A percentile compares a stretch with the other conserved stretches of the same genome.
Conservation (phyloP, 2,888 invertebrate species). For the Suillia variegata region DNA sequence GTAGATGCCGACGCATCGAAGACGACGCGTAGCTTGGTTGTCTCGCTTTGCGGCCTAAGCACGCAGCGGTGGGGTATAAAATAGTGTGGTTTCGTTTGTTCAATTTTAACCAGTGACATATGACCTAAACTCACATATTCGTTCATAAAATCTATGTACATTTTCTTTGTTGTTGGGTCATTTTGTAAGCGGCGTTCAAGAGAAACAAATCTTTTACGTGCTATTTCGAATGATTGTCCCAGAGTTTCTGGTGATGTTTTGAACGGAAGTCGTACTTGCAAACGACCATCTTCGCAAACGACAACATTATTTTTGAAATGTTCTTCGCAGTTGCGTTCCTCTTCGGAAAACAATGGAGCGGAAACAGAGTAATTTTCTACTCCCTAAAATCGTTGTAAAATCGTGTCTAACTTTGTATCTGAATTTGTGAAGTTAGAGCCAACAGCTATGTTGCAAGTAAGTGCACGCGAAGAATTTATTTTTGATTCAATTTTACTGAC, state of each 20-base stretch:
- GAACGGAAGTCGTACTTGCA: neutral
- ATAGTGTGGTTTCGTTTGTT: neutral
- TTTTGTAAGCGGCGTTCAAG: neutral
- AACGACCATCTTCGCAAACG: neutral
- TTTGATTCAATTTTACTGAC: no score
- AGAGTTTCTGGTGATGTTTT: neutral
- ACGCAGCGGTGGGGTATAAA: conserved; percentile 23
- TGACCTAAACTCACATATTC: neutral
- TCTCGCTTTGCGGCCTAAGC: conserved; percentile 13
- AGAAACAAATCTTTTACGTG: neutral
- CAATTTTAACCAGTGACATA: neutral
- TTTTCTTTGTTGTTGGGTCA: neutral
- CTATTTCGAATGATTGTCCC: neutral
- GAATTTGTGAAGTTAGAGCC: neutral
- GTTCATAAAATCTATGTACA: neutral
- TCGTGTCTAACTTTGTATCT: neutral
- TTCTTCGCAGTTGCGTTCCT: neutral
- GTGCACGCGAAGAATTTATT: neutral
- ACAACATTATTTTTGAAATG: neutral
- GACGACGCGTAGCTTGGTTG: conserved; percentile 21
- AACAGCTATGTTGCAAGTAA: neutral
- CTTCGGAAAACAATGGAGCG: neutral
- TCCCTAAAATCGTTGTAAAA: neutral
- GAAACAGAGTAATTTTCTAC: neutral
- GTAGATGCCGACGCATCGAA: conserved; percentile 23